These are phyloP conservation scores for Cotesia vestalis DNA, from an alignment of 1,140 invertebrate species.

Conservation along the genomic window DNA sequence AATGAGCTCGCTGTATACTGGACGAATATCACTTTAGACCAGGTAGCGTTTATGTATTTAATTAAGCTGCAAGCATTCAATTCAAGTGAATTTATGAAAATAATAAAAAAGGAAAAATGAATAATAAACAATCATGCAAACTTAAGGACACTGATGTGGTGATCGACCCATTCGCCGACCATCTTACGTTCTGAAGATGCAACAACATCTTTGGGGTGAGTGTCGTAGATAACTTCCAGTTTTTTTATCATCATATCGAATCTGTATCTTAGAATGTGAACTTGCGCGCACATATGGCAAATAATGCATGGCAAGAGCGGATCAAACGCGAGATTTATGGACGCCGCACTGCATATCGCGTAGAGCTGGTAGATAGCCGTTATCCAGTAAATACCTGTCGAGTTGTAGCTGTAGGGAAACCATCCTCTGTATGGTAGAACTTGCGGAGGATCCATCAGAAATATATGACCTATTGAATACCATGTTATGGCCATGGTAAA, in stretches of 20 bases:
- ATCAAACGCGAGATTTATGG: background rate
- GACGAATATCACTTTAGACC: background rate
- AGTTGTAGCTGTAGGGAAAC: background rate
- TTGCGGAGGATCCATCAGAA: background rate
- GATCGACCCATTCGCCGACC: background rate
- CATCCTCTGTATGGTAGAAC: constrained; percentile 1
- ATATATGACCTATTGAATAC: constrained; percentile 1
- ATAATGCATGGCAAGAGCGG: background rate
- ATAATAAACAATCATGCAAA: background rate
- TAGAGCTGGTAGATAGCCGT: background rate
- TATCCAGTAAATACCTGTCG: background rate
- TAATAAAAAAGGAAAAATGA: too few species aligned
- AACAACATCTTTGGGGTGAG: background rate
- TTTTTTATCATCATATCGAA: background rate
- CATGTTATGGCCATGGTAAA: background rate
- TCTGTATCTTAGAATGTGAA: constrained; percentile 4
- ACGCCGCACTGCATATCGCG: background rate
- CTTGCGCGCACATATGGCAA: background rate
- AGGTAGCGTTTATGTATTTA: background rate
- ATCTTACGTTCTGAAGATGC: background rate
- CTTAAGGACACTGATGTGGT: background rate
- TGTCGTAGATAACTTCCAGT: background rate
- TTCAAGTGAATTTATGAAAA: too few species aligned
- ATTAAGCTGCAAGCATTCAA: background rate
- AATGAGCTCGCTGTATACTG: constrained; percentile 6